Evolutionary conservation across 2,888 invertebrate species (phyloP).

Genomic region (Philonicus albiceps): DNA sequence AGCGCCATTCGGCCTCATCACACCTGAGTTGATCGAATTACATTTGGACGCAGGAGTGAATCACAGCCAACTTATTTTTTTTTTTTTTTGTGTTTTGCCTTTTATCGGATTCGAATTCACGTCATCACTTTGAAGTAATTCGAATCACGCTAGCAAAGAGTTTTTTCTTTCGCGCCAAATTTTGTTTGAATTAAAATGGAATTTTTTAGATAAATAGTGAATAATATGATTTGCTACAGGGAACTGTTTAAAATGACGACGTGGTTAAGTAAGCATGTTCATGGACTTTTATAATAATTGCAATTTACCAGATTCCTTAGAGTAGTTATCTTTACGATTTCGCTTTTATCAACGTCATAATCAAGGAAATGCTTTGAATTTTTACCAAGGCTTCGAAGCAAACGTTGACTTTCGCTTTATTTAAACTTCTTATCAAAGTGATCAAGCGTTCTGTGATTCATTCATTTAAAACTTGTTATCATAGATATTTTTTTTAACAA

Average conservation of each 20-base stretch:
- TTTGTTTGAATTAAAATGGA: not conserved
- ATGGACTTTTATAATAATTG: not conserved
- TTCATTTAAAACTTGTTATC: not conserved
- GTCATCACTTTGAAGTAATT: not conserved
- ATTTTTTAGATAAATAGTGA: not conserved
- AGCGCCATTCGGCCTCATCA: slow-evolving; percentile 5
- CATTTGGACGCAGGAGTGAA: not conserved
- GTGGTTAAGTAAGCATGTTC: not conserved
- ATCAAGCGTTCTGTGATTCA: not conserved
- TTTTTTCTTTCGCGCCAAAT: not conserved
- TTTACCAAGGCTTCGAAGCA: not conserved
- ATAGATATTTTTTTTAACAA: no score
- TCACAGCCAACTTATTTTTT: not conserved
- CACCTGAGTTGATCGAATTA: slow-evolving; percentile 12
- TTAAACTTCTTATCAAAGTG: not conserved
- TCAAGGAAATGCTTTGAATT: not conserved
- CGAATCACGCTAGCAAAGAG: not conserved
- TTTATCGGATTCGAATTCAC: not conserved
- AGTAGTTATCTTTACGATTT: not conserved
- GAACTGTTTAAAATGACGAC: not conserved
- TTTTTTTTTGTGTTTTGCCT: not conserved
- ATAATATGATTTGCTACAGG: not conserved
- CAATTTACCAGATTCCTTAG: not conserved
- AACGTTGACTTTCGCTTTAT: not conserved
- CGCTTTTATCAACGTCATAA: not conserved